These are phyloP conservation scores for Coracias cyanogaster DNA, from an alignment of 2,797 vertebrate species.

Conservation along the genomic window DNA sequence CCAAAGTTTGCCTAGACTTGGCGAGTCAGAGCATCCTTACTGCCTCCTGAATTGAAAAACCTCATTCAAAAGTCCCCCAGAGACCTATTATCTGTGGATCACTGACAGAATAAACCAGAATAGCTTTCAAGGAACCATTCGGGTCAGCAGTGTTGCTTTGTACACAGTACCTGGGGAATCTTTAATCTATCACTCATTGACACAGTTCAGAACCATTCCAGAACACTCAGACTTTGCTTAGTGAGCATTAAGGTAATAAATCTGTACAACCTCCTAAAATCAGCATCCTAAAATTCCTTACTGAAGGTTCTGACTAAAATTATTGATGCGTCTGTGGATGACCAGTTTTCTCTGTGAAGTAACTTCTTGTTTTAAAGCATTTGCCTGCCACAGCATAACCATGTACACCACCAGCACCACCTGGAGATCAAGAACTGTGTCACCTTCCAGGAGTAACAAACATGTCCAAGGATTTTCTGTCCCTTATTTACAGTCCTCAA, in stretches of 20 bases:
- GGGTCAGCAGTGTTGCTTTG: not conserved
- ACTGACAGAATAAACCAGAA: conserved; percentile 34
- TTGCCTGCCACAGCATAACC: not conserved
- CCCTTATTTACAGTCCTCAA: not conserved
- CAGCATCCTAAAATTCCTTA: not conserved
- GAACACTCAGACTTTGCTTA: not conserved
- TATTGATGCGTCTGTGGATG: not conserved
- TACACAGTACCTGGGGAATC: not conserved
- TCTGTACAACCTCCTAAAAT: not conserved
- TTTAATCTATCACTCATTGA: not conserved
- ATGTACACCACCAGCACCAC: not conserved
- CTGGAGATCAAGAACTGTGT: not conserved
- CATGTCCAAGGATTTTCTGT: not conserved
- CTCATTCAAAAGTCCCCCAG: not conserved
- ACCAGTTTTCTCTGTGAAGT: not conserved
- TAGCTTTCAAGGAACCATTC: conserved; percentile 40
- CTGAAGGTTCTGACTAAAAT: not conserved
- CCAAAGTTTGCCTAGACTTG: conserved; percentile 29
- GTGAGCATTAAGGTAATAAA: not conserved
- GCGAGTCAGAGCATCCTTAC: conserved; percentile 28
- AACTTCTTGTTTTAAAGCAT: not conserved
- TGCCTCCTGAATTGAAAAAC: conserved; percentile 28
- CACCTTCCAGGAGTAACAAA: not conserved
- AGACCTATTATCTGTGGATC: conserved; percentile 41
- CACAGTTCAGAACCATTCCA: not conserved